Percentiles rank a stretch among this genome's conserved stretches.
Conservation (phyloP, 1,140 invertebrate genomes). For the Teleogryllus occipitalis region DNA sequence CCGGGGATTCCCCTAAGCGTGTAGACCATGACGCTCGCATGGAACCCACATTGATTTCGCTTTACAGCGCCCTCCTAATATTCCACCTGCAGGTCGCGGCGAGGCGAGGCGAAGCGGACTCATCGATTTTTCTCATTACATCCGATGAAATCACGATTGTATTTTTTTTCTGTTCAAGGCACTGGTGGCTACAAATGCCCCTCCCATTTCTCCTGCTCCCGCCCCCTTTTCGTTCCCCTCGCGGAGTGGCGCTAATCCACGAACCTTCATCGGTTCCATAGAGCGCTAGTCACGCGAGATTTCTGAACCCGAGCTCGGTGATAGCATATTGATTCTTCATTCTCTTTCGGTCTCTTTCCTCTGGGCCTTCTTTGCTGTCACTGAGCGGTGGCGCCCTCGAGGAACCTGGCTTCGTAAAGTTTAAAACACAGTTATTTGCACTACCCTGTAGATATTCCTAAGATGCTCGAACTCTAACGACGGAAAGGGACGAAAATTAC, state of each 20-base stretch:
- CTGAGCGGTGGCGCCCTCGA: background rate
- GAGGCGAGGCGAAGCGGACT: background rate
- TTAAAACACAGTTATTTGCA: background rate
- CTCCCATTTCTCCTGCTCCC: background rate
- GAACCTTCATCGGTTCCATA: background rate
- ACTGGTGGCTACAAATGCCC: background rate
- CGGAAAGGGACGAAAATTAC: background rate
- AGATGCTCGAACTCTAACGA: too few species aligned
- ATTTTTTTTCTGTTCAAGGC: background rate
- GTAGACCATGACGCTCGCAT: background rate
- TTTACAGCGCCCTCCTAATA: background rate
- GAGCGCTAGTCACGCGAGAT: background rate
- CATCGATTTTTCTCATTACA: conserved; percentile 1
- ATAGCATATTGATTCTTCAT: background rate
- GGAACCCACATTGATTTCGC: background rate
- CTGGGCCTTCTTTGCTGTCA: background rate
- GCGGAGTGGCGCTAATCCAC: background rate
- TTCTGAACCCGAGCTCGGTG: background rate
- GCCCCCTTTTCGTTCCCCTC: background rate
- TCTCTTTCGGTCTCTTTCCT: background rate
- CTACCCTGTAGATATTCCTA: too few species aligned
- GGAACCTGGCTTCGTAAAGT: background rate
- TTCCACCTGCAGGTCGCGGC: background rate
- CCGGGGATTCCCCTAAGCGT: background rate
- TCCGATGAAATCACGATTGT: conserved; percentile 4